Base-by-base conservation (phyloP, 2,888 invertebrate species). In the Ferdinandea cuprea region DNA sequence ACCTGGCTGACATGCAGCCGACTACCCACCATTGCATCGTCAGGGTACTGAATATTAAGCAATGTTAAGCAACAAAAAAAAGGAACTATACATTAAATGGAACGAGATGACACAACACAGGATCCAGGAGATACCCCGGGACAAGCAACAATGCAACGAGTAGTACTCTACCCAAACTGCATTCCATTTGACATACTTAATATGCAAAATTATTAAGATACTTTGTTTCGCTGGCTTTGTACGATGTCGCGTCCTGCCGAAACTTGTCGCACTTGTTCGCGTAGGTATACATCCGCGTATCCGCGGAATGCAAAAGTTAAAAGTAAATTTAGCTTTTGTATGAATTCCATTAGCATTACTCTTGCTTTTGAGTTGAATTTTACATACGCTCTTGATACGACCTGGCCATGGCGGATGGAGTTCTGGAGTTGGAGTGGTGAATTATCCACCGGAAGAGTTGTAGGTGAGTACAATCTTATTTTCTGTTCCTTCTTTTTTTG, bases 331-430 rank as follows among this genome's bases (percentile, higher is more conserved):
- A 46, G 65, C 40, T 65, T 73, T 48, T 63, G 56, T 65, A 73
- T 63, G 63, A 73, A 56, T 73, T 73, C 73, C 73, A 73, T 73
- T 65, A 65, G 56, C 73, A 56, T 65, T 73, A 65, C 40, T 73
- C 56, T 28, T 73, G 37, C 54, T 65, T 37, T 63, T 37, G 19
- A 46, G 63, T 56, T 72, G 32, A 61, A 50, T 44, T 73, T 56
- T 3, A 19, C 63, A 65, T 56, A 54, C 56, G 44, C 21, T 56
- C 15, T 19, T 28, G 19, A 28, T 37, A 28, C 25, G 58, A 48
- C 32, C 42, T 13, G 40, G 50, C 8, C 19, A 28, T 17, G 30
- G 13, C 28, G 35, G 21, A 17, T 13, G 3, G 2, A 8, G 30
- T 3, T 2, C n/a, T 25, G 25, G 25, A 25, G 5, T 3, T 3